These are phyloP conservation scores for Scylla paramamosain DNA, from an alignment of 1,140 invertebrate genomes.

Conservation along the genomic window DNA sequence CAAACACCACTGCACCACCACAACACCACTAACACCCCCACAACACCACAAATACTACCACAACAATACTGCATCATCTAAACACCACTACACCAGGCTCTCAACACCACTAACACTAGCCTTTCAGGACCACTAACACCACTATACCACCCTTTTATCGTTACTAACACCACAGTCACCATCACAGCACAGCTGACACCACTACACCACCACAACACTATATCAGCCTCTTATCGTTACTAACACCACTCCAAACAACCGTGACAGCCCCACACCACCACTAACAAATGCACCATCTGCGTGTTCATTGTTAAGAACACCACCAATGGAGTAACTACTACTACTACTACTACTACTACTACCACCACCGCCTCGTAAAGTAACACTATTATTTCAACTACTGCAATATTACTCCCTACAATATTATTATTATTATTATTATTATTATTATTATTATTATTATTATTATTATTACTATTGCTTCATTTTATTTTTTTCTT, in stretches of 20 bases:
- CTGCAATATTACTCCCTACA: too few relatives aligned
- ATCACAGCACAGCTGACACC: not conserved
- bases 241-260: not conserved
- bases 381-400: too few relatives aligned
- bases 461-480: too few relatives aligned
- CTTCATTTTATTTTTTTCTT: not conserved
- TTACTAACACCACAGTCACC: not conserved
- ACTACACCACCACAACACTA: not conserved
- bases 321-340: not conserved
- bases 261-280: too few relatives aligned
- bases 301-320: too few relatives aligned
- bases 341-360: not conserved
- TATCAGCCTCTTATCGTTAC: not conserved
- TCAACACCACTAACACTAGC: too few relatives aligned
- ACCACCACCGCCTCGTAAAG: not conserved
- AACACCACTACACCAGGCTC: not conserved
- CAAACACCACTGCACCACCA: too few relatives aligned
- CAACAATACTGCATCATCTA: not conserved
- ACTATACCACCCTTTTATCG: not conserved
- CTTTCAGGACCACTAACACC: not conserved
- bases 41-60: not conserved
- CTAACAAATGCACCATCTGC: too few relatives aligned
- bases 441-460: too few relatives aligned
- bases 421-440: too few relatives aligned
- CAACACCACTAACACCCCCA: not conserved